Evolutionary conservation across 1,140 invertebrate genomes (phyloP), one percentile per base, ranked within the genome.

Genomic region (Platyura marginata): DNA sequence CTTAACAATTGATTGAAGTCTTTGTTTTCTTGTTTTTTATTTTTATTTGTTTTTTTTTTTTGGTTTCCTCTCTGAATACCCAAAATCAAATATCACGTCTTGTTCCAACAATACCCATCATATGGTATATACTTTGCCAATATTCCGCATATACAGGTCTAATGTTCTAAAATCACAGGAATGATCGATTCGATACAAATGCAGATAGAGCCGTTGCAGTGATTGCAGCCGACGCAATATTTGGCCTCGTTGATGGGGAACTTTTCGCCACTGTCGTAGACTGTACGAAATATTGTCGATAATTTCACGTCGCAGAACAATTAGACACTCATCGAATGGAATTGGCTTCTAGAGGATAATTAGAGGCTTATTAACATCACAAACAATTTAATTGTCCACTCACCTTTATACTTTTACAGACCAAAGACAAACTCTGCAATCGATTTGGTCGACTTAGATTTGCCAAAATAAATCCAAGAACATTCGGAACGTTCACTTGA

Each of bases 391-490:
- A 22, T 22, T 21, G 9, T 11, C 23, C 16, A 21, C 21, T 9
- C 6, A 21, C 8, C 10, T 40, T 21, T 6, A 9, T 13, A 22
- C 16, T 21, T n/a, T 23, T 21, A 3, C 19, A 21, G 3, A 40
- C 23, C 10, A 21, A 23, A 23, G 20, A 10, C 25, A 43, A 10
- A 6, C 33, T 18, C 13, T 36, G 11, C n/a, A 45, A 39, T 37
- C 44, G 21, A 19, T 41, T n/a, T 21, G 62, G 59, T 40, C 57
- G 49, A 29, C 70, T 59, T 36, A 81, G 58, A 56, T 81, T 74
- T 1, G 75, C 68, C 35, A 87, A 56, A 4, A 86, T 69, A 54
- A 88, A 84, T 41, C 73, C 74, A 21, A 81, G 55, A 25, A 87
- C 57, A 55, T 81, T 82, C 46, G 72, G 60, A 22, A 76, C 62